A percentile compares a stretch with the other conserved stretches of the same genome.
Conservation (phyloP, 1,140 invertebrate species). For the Holotrichia oblita region DNA sequence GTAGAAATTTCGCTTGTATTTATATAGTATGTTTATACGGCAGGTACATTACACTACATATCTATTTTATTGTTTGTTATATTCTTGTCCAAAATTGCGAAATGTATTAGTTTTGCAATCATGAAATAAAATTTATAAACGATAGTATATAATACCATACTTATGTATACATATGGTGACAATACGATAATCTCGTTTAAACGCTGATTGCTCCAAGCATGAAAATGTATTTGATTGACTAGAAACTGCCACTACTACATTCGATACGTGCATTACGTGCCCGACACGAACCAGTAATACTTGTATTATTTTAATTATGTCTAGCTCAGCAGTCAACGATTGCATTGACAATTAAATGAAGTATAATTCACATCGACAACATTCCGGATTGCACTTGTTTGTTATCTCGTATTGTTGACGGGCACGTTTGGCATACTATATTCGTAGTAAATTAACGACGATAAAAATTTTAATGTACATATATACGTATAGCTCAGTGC, state of each 20-base stretch:
- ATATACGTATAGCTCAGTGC: background rate
- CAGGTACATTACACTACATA: too few species aligned
- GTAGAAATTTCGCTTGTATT: too few species aligned
- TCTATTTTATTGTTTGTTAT: too few species aligned
- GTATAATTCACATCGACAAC: conserved; percentile 6
- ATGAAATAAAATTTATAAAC: background rate
- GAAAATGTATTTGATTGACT: conserved; percentile 4
- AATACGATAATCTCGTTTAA: background rate
- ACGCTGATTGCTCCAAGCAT: background rate
- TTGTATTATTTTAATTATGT: conserved; percentile 5
- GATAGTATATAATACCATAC: background rate
- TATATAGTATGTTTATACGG: too few species aligned
- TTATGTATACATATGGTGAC: too few species aligned
- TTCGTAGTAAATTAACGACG: conserved; percentile 2
- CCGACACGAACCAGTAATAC: background rate
- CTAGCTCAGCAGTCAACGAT: conserved; percentile 11
- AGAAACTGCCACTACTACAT: background rate
- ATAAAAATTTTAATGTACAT: background rate
- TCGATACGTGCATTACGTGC: background rate
- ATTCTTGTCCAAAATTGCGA: too few species aligned
- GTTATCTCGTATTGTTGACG: background rate
- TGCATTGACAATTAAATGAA: conserved; percentile 13
- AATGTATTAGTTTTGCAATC: too few species aligned
- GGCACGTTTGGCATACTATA: background rate
- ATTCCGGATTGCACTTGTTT: conserved; percentile 12